Base-by-base conservation (phyloP, 2,888 invertebrate species). In the Eupithecia pulchellata region DNA sequence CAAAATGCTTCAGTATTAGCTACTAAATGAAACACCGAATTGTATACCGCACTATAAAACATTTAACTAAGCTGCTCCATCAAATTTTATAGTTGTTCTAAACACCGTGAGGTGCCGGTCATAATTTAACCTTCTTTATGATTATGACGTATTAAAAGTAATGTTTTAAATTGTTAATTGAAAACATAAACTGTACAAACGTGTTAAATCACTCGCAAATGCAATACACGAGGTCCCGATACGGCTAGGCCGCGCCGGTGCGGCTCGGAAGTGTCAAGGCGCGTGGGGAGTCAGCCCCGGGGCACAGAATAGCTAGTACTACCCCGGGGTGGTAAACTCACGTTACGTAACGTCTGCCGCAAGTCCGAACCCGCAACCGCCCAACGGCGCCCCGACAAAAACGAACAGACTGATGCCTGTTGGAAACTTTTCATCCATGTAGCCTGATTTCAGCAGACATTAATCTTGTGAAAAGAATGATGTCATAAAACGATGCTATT, bases 301-400 rank as follows among this genome's bases (percentile, higher is more conserved):
- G 36, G 9, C 42, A 47, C 42, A 47, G 42, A 47, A 47, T 47
- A 47, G 1, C 42, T 47, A 47, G 9, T 13, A 34, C 42, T 47
- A 47, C 42, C 42, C 20, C 4, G 20, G 74, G 78, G 77, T 72
- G 75, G 70, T 78, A 75, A 76, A 77, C 81, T 81, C 75, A 78
- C 80, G 85, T 91, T 90, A 89, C 84, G 86, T 90, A 90, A 91
- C 79, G 81, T 81, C 83, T 87, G 85, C 86, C 84, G 86, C 87
- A 86, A 81, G 79, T 66, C 69, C 72, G 86, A 81, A 78, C 66
- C 69, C 72, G 74, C 71, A 69, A 73, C 84, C 78, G 81, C n/a
- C n/a, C n/a, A n/a, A n/a, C n/a, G n/a, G n/a, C n/a, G n/a, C 78
- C 78, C 72, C 75, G 74, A 71, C 32, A 60, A 64, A 58, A 66